phyloP scores from a whole-genome alignment of 2,888 invertebrate species.

The Isoperla grammatica region DNA sequence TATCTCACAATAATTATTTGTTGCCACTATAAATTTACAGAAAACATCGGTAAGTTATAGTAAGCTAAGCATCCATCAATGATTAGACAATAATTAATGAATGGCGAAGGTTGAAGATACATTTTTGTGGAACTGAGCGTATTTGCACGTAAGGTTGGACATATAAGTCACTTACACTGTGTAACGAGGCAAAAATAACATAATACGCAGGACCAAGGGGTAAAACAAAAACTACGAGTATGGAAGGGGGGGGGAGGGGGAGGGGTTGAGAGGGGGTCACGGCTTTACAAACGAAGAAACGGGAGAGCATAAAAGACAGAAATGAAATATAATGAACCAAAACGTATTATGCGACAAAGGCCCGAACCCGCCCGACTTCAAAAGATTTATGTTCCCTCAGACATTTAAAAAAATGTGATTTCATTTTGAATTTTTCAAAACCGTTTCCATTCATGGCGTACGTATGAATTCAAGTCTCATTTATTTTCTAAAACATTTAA shows the following conservation, averaged over 20 bases:
- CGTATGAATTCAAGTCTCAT: too few species aligned
- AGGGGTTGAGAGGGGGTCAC: too few species aligned
- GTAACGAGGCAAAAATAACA: constrained; percentile 2
- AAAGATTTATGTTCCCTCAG: constrained; percentile 2
- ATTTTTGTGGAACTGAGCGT: not conserved
- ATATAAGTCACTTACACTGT: not conserved
- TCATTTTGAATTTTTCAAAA: too few species aligned
- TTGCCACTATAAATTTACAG: too few species aligned
- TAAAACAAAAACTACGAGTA: not conserved
- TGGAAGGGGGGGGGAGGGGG: not conserved
- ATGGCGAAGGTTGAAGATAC: too few species aligned
- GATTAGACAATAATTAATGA: too few species aligned
- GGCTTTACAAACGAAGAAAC: constrained; percentile 19
- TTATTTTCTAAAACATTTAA: too few species aligned
- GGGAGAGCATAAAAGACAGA: constrained; percentile 18
- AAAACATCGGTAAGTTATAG: too few species aligned
- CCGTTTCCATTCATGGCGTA: too few species aligned
- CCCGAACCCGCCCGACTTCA: not conserved
- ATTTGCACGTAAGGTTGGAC: too few species aligned
- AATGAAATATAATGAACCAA: constrained; percentile 21
- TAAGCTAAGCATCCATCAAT: too few species aligned
- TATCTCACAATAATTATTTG: too few species aligned
- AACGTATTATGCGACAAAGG: not conserved
- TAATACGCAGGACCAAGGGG: not conserved
- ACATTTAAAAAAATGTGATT: not conserved